A percentile compares a stretch with the other conserved stretches of the same genome.
Evolutionary conservation across 2,797 vertebrate genomes (phyloP).

Genomic region (Clarias fuscus): DNA sequence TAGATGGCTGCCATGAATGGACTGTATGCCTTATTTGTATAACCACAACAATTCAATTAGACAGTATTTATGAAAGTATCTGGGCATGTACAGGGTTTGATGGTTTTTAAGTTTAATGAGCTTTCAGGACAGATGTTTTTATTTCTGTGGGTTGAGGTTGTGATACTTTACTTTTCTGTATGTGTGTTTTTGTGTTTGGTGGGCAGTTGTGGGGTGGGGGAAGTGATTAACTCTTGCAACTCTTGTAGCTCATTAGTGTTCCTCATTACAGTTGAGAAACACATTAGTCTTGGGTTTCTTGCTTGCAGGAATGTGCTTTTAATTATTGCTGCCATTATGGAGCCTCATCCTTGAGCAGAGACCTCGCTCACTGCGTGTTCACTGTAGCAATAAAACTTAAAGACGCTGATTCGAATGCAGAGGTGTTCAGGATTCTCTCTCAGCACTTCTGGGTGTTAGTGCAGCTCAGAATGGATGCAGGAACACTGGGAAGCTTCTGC

Average conservation of each 20-base stretch:
- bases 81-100: not conserved
- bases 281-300: conserved; percentile 64
- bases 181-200: not conserved
- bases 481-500: conserved; percentile 18
- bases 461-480: not conserved
- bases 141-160: conserved; percentile 9
- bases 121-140: conserved; percentile 55
- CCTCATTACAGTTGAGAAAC: conserved; percentile 55
- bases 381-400: not conserved
- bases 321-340: conserved; percentile 56
- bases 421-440: conserved; percentile 7
- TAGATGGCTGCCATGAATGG: too few relatives aligned
- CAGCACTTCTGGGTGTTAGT: not conserved
- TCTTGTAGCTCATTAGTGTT: conserved; percentile 62
- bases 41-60: not conserved
- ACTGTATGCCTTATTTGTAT: not conserved
- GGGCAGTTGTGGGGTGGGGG: not conserved
- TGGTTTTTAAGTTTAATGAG: conserved; percentile 38
- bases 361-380: not conserved
- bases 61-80: not conserved
- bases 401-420: not conserved
- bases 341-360: not conserved
- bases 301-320: conserved; percentile 50
- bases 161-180: conserved; percentile 60
- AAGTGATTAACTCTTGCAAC: conserved; percentile 25